phyloP scores from a whole-genome alignment of 2,113 vertebrate genomes.

The Argyrosomus japonicus region DNA sequence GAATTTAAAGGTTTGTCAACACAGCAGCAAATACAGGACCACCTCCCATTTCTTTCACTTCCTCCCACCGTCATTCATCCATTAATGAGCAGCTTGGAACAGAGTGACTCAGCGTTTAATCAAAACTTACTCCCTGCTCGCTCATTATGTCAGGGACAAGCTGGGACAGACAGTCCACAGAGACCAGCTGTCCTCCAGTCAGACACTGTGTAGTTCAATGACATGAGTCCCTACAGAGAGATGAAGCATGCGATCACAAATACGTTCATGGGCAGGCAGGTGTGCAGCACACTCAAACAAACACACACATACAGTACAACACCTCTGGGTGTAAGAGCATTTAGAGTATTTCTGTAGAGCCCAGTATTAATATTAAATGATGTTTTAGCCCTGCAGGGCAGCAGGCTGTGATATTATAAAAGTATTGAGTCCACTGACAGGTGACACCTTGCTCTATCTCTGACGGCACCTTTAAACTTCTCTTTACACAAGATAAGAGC shows the following conservation, averaged over 20 bases:
- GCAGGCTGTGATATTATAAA: neutral
- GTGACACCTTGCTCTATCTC: neutral
- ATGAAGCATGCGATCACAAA: neutral
- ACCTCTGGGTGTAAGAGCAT: too few species aligned
- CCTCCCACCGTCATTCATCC: conserved; percentile 40
- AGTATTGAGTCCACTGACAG: neutral
- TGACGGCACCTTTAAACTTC: neutral
- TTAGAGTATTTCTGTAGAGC: neutral
- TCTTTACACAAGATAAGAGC: neutral
- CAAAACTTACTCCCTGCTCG: conserved; percentile 52
- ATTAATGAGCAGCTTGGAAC: conserved; percentile 58
- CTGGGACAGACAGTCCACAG: conserved; percentile 52
- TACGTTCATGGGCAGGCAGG: conserved; percentile 18
- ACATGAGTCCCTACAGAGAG: conserved; percentile 41
- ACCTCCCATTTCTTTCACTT: conserved; percentile 44
- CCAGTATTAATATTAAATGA: neutral
- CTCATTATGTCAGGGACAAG: conserved; percentile 69
- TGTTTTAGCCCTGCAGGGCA: neutral
- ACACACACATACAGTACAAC: neutral
- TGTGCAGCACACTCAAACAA: neutral
- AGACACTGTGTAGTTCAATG: conserved; percentile 44
- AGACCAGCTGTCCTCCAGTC: conserved; percentile 57
- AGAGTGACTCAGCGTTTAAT: conserved; percentile 63
- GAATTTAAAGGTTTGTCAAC: conserved; percentile 44
- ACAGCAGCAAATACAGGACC: conserved; percentile 34